These are phyloP conservation scores for Catotricha subobsoleta DNA, from an alignment of 2,888 invertebrate genomes.

Conservation along the genomic window DNA sequence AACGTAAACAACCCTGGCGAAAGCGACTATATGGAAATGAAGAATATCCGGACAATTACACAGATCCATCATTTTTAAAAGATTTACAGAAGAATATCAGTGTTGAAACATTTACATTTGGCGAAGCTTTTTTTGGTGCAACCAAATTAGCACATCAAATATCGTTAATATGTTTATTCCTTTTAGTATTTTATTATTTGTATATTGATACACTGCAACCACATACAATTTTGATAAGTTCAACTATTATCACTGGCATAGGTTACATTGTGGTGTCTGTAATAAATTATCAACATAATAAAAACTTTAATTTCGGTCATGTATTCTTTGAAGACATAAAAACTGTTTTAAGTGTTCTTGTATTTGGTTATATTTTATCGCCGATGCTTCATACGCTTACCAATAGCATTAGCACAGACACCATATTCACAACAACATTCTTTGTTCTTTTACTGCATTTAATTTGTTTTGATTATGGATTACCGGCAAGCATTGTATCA, in stretches of 20 bases:
- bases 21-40: slow-evolving; percentile 81
- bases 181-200: slow-evolving; percentile 52
- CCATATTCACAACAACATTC: slow-evolving; percentile 84
- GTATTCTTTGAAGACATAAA: slow-evolving; percentile 60
- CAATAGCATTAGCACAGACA: slow-evolving; percentile 92
- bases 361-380: slow-evolving; percentile 75
- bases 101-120: slow-evolving; percentile 50
- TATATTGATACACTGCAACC: slow-evolving; percentile 36
- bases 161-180: slow-evolving; percentile 55
- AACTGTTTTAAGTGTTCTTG: slow-evolving; percentile 62
- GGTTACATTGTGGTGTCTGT: slow-evolving; percentile 50
- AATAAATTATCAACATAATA: no score
- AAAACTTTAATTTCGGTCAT: no score
- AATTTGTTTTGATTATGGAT: slow-evolving; percentile 83
- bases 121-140: slow-evolving; percentile 54
- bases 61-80: slow-evolving; percentile 67
- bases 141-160: slow-evolving; percentile 64
- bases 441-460: slow-evolving; percentile 76
- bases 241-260: slow-evolving; percentile 30
- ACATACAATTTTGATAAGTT: slow-evolving; percentile 39
- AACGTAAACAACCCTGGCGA: slow-evolving; percentile 41
- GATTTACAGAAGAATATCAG: slow-evolving; percentile 71
- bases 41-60: slow-evolving; percentile 81
- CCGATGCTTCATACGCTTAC: slow-evolving; percentile 88
- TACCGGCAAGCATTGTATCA: slow-evolving; percentile 72